A percentile compares a stretch with the other conserved stretches of the same genome.
Conservation (phyloP, 2,113 vertebrate genomes). For the Tor tambroides region DNA sequence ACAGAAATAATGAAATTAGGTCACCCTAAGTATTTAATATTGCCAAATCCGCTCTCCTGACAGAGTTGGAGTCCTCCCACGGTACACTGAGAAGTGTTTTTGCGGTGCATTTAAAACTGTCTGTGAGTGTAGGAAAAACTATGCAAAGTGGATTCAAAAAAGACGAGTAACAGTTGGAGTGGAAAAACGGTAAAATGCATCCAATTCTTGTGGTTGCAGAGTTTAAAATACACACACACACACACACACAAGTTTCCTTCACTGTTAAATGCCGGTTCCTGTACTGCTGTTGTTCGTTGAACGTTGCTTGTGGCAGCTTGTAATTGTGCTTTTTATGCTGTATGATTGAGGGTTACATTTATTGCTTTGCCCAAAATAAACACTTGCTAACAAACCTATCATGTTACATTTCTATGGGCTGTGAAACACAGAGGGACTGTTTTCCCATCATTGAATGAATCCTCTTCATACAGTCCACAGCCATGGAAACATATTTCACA, state of each 20-base stretch:
- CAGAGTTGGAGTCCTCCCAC: slow-evolving; percentile 13
- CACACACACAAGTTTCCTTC: slow-evolving; percentile 25
- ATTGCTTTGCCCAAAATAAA: slow-evolving; percentile 66
- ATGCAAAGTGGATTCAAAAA: slow-evolving; percentile 43
- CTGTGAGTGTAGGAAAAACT: slow-evolving; percentile 35
- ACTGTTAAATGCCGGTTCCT: slow-evolving; percentile 32
- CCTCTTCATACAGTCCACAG: neutral
- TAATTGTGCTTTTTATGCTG: slow-evolving; percentile 66
- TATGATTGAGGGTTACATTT: slow-evolving; percentile 33
- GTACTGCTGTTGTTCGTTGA: slow-evolving; percentile 57
- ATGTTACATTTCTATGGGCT: slow-evolving; percentile 69
- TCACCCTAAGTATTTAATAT: slow-evolving; percentile 14
- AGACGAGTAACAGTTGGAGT: slow-evolving; percentile 8
- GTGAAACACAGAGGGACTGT: slow-evolving; percentile 66
- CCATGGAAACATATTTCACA: neutral
- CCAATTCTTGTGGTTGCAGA: slow-evolving; percentile 27
- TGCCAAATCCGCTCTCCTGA: slow-evolving; percentile 4
- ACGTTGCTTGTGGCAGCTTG: slow-evolving; percentile 59
- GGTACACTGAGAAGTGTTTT: neutral
- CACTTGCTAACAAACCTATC: slow-evolving; percentile 67
- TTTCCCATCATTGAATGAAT: slow-evolving; percentile 69
- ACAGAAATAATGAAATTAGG: slow-evolving; percentile 7
- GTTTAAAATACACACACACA: slow-evolving; percentile 11
- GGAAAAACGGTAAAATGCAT: slow-evolving; percentile 39
- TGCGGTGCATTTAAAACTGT: neutral